Evolutionary conservation across 2,888 invertebrate species (phyloP).

Genomic region (Drosophila limbata): DNA sequence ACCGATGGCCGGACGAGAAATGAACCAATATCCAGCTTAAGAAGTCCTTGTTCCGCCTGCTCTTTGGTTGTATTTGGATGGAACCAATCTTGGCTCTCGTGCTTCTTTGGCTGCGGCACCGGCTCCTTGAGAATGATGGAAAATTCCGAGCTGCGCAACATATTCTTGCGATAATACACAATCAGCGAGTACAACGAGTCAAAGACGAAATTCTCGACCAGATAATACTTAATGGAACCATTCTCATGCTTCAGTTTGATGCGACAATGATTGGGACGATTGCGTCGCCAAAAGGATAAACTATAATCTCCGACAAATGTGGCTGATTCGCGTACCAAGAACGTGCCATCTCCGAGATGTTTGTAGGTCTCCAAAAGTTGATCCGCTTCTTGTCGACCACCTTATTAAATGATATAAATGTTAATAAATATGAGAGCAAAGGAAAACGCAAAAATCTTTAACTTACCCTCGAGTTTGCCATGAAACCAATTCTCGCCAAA

Average conservation of each 20-base stretch:
- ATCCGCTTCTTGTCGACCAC: constrained; percentile 93
- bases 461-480: constrained; percentile 89
- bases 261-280: constrained; percentile 95
- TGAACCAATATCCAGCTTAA: constrained; percentile 95
- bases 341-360: constrained; percentile 95
- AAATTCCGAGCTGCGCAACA: constrained; percentile 95
- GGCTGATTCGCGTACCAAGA: constrained; percentile 96
- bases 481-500: constrained; percentile 98
- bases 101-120: constrained; percentile 97
- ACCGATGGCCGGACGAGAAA: constrained; percentile 97
- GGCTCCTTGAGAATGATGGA: constrained; percentile 94
- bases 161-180: constrained; percentile 94
- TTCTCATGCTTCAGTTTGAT: constrained; percentile 95
- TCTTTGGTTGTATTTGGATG: constrained; percentile 92
- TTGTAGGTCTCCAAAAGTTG: constrained; percentile 89
- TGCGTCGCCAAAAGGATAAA: constrained; percentile 96
- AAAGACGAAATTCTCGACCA: constrained; percentile 94
- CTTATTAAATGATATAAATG: constrained; percentile 37
- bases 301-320: constrained; percentile 98
- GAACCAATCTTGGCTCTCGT: constrained; percentile 97
- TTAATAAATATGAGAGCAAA: background rate
- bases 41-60: constrained; percentile 95
- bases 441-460: background rate
- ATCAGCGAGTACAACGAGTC: constrained; percentile 97
- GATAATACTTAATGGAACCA: constrained; percentile 94